Evolutionary conservation across 2,113 vertebrate genomes (phyloP), one percentile per base, ranked within the genome.

Genomic region (Merops nubicus): DNA sequence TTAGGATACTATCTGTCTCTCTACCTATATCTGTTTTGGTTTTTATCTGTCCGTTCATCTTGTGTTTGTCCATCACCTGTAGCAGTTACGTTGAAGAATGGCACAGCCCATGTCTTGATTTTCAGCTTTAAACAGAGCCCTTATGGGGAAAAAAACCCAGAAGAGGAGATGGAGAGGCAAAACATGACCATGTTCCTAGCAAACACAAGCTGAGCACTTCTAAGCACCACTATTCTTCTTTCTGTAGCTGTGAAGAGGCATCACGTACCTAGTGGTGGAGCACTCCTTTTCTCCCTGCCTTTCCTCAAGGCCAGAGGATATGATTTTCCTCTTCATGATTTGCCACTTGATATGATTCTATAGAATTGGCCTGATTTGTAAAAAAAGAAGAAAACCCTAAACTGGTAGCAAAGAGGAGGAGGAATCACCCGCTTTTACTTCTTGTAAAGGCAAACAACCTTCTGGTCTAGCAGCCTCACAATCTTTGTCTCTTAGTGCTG

Each of bases 11-110:
- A 1, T 54, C 68, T 79, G 11, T 86, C 60, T 88, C 1, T 81
- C 54, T 57, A 38, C 15, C 40, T 48, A 0, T 43, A 23, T 59
- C 57, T 84, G 11, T 76, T 74, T 88, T 12, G 82, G 69, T 78
- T 33, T 91, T 65, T 50, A 23, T 83, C 75, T 86, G 15, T 48
- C 88, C 80, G 21, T 85, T 83, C 31, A 29, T 88, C 88, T 68
- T 56, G 26, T 84, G 73, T 85, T 93, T 68, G 36, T 56, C 47
- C 8, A 28, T 81, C 59, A 73, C 34, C 53, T 88, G 12, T 60
- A 65, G 59, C 23, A 67, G 40, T 77, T 91, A 77, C 73, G 9
- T 16, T 63, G 75, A 92, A 64, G 67, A 73, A 50, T 0, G 1
- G 8, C 59, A 78, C 50, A 85, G 9, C 21, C 15, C 13, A 4